Evolutionary conservation across 1,140 invertebrate species (phyloP), one percentile per base, ranked within the genome.

Genomic region (Colletes gigas): DNA sequence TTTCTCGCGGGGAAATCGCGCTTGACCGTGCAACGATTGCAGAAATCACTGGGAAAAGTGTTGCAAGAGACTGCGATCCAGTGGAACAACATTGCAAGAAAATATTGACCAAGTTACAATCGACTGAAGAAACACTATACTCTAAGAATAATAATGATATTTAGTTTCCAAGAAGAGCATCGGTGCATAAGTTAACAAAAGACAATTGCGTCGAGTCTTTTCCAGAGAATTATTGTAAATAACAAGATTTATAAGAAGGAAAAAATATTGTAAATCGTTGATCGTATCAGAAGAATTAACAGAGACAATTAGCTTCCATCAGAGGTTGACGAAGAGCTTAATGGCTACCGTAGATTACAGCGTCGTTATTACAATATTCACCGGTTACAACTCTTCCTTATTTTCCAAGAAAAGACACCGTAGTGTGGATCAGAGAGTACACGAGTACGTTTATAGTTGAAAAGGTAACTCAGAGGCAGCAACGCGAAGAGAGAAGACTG

Each of bases 1-100:
- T 88, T 89, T 89, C 84, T 87, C 82, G 68, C 71, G 83, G 81
- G 83, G 79, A 90, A 90, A 89, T 88, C 84, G 74, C n/a, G 59
- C 71, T 67, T 62, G 85, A 52, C 66, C 70, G 66, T 71, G 52
- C 63, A 69, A 73, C 57, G 83, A 41, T 65, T 72, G 66, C 73
- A 54, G 21, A 60, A 54, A 75, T 21, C 14, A 72, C 55, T n/a
- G 75, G 60, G 79, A 88, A 87, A 85, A 88, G 77, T 78, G 78
- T 86, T 78, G 71, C 50, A 83, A 81, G 71, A 70, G 78, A 68
- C 75, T 73, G 71, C 59, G 41, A 6, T 50, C 21, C 41, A 21
- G 3, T 68, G 65, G 63, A 74, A 75, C 78, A 7, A n/a, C 17
- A 14, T 14, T 5, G 30, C 5, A 14, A 47, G 9, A n/a, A 65